A percentile compares a stretch with the other conserved stretches of the same genome.
phyloP scores from a whole-genome alignment of 2,797 vertebrate species.

The Holocentrus rufus region DNA sequence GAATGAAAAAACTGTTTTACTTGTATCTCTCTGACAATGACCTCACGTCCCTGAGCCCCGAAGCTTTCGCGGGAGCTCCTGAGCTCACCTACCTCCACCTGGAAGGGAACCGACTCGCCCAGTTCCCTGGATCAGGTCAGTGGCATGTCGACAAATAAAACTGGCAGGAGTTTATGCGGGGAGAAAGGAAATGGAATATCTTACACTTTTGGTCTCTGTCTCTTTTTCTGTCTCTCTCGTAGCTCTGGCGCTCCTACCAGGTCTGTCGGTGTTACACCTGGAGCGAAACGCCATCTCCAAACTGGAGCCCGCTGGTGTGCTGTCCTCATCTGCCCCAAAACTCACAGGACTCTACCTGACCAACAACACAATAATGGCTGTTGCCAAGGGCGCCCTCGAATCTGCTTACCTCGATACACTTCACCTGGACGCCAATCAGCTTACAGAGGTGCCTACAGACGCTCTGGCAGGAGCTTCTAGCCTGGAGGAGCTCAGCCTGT shows the following conservation, averaged over 20 bases:
- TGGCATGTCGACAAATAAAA: not conserved
- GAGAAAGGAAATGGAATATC: not conserved
- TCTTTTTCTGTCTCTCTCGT: constrained; percentile 27
- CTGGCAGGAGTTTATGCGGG: not conserved
- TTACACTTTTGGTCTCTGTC: not conserved
- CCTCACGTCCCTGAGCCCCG: constrained; percentile 78
- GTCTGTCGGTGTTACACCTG: constrained; percentile 88
- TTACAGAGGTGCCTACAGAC: constrained; percentile 82
- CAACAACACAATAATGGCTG: constrained; percentile 78
- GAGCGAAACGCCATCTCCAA: constrained; percentile 84
- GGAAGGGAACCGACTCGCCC: constrained; percentile 84
- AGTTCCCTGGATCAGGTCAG: constrained; percentile 79
- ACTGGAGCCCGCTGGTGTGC: constrained; percentile 75
- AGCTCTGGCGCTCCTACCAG: constrained; percentile 80
- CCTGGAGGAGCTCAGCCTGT: constrained; percentile 86
- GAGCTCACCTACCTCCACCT: constrained; percentile 88
- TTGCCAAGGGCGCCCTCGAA: constrained; percentile 77
- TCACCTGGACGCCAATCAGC: constrained; percentile 85
- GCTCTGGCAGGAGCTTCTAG: constrained; percentile 70
- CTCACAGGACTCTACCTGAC: constrained; percentile 86
- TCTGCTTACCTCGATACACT: constrained; percentile 82
- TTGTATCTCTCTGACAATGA: constrained; percentile 90
- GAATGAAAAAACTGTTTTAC: constrained; percentile 87
- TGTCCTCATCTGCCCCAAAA: constrained; percentile 71
- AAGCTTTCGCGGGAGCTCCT: constrained; percentile 80